A percentile compares a stretch with the other conserved stretches of the same genome.
phyloP scores from a whole-genome alignment of 2,113 vertebrate species.

The Pelmatolapia mariae region DNA sequence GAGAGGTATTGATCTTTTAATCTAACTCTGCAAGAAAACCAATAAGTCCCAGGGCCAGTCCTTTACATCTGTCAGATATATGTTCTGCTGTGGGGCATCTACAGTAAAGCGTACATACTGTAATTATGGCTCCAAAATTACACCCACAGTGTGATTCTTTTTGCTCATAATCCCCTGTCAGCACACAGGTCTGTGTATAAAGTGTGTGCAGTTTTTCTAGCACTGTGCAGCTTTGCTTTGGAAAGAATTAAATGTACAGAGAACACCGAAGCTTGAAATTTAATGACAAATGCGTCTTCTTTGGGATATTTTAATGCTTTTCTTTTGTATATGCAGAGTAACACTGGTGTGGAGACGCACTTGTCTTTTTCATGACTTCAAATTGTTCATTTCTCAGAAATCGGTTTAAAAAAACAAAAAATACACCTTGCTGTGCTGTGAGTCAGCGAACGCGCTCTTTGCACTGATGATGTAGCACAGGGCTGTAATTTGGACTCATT shows the following conservation, averaged over 20 bases:
- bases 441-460: neutral
- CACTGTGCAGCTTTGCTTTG: neutral
- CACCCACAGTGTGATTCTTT: neutral
- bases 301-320: neutral
- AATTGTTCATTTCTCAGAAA: neutral
- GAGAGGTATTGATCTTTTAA: neutral
- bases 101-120: neutral
- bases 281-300: neutral
- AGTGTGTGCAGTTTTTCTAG: neutral
- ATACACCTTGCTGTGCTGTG: neutral
- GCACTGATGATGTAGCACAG: neutral
- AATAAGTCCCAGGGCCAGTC: neutral
- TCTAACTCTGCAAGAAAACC: neutral
- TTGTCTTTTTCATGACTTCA: neutral
- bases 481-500: neutral
- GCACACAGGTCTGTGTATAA: neutral
- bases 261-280: neutral
- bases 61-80: neutral
- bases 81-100: neutral
- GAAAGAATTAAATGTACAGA: neutral
- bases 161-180: neutral
- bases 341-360: neutral
- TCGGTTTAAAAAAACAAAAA: neutral
- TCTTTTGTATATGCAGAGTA: neutral
- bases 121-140: neutral